Conservation (phyloP, 2,113 vertebrate genomes). For the Podarcis raffonei region DNA sequence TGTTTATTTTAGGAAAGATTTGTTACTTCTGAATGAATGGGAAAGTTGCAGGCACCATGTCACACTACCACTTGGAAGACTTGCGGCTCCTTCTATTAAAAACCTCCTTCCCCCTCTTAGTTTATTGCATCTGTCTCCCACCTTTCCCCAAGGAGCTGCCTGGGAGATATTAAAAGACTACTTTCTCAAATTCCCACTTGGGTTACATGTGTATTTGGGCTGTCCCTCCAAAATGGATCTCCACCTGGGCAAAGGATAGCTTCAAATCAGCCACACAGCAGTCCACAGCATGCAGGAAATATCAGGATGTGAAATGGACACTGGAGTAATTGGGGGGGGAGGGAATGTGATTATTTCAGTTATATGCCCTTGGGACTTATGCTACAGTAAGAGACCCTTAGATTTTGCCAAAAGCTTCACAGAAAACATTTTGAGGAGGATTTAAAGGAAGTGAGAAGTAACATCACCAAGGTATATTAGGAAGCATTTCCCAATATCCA, state of each 20-base stretch:
- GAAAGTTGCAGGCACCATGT: conserved; percentile 41
- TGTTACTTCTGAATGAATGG: conserved; percentile 30
- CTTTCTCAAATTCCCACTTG: background rate
- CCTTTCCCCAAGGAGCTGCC: background rate
- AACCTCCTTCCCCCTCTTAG: background rate
- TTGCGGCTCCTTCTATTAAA: background rate
- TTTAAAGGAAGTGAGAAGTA: background rate
- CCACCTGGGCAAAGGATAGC: background rate
- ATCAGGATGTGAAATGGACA: too few relatives aligned
- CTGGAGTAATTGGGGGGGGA: too few relatives aligned
- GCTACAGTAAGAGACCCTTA: too few relatives aligned
- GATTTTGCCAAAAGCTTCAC: too few relatives aligned
- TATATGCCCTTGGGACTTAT: too few relatives aligned
- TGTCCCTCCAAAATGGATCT: background rate
- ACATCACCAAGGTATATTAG: background rate
- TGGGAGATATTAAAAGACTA: background rate
- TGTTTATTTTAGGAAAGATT: conserved; percentile 51
- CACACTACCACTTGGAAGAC: background rate
- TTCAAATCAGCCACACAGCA: background rate
- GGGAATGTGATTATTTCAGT: too few relatives aligned
- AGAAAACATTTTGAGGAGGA: background rate
- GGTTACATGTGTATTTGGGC: background rate
- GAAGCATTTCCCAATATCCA: background rate
- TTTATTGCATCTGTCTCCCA: background rate
- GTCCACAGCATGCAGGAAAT: background rate